Evolutionary conservation across 2,113 vertebrate genomes (phyloP).

Genomic region (Ariopsis seemanni): DNA sequence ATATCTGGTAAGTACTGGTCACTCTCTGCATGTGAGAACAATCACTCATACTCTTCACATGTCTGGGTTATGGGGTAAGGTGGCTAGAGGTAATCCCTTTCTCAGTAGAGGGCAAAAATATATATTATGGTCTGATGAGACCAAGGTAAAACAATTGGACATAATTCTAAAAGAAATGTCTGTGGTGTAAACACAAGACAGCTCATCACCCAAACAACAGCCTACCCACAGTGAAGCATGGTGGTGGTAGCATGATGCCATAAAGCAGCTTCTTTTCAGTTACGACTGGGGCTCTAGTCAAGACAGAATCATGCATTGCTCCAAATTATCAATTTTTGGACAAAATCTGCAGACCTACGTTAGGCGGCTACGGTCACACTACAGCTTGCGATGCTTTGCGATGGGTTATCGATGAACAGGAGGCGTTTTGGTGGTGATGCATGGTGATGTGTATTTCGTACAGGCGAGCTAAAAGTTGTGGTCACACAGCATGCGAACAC

Average conservation of each 20-base stretch:
- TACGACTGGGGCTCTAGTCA: not conserved
- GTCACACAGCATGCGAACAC: no score
- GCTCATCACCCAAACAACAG: not conserved
- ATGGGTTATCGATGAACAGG: no score
- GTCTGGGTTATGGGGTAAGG: not conserved
- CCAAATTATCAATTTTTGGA: not conserved
- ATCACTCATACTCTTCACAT: not conserved
- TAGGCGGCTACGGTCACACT: not conserved
- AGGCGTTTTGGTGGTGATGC: no score
- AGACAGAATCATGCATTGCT: not conserved
- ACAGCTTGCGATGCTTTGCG: no score
- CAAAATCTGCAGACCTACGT: not conserved
- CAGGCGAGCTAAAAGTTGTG: no score
- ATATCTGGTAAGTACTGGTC: not conserved
- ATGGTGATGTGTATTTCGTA: no score
- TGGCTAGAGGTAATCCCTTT: not conserved
- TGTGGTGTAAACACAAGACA: not conserved
- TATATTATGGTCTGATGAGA: not conserved
- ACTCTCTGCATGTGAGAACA: not conserved
- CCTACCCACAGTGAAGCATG: not conserved
- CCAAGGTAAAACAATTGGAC: not conserved
- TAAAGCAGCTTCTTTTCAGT: not conserved
- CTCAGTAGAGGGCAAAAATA: no score
- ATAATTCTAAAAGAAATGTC: not conserved
- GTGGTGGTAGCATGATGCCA: not conserved